A percentile compares a stretch with the other conserved stretches of the same genome.
Conservation (phyloP, 2,113 vertebrate genomes). For the Ictidomys tridecemlineatus region DNA sequence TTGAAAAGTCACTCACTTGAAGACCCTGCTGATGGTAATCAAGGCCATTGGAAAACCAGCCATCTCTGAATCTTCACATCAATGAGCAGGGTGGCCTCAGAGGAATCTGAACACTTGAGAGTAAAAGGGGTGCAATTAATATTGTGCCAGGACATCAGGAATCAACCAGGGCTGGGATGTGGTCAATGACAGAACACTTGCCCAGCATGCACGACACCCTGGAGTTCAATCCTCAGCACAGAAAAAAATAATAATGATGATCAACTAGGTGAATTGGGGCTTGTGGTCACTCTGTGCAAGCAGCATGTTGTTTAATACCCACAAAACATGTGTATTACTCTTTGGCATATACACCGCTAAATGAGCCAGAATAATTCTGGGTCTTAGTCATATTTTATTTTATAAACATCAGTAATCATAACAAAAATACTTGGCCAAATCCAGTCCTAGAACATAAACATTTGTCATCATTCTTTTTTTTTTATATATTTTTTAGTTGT, state of each 20-base stretch:
- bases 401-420: background rate
- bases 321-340: background rate
- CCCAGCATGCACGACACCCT: too few species aligned
- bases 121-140: background rate
- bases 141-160: background rate
- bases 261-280: background rate
- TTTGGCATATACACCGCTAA: background rate
- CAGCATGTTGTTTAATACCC: background rate
- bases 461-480: background rate
- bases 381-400: background rate
- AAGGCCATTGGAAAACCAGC: background rate
- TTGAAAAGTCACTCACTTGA: background rate
- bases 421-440: conserved; percentile 2
- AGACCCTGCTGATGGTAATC: background rate
- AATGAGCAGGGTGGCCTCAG: background rate
- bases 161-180: background rate
- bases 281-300: background rate
- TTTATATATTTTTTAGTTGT: too few species aligned
- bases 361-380: background rate
- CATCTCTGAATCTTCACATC: background rate
- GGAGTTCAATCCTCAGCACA: too few species aligned
- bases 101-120: background rate
- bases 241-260: too few species aligned
- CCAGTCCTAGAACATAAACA: background rate
- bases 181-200: too few species aligned